Evolutionary conservation across 2,797 vertebrate genomes (phyloP), one percentile per base, ranked within the genome.

Genomic region (Synanceia verrucosa): DNA sequence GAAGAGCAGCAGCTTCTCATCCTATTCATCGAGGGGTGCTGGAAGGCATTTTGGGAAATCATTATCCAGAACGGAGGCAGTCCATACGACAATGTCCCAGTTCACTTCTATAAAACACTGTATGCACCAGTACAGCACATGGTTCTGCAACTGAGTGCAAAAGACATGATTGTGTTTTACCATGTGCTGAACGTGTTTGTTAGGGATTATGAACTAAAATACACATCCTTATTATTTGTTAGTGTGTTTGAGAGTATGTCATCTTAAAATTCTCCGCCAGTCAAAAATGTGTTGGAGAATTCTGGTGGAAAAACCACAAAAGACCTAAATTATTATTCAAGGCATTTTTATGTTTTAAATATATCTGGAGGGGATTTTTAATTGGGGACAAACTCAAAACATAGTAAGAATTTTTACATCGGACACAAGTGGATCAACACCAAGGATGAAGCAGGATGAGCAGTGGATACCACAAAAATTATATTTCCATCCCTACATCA

Each of bases 1-100:
- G 19, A 46, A 63, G 34, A n/a, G 52, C 74, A 63, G 53, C 60
- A 78, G 34, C 26, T 65, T 82, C 36, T 46, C 29, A 10, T 58
- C n/a, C 16, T 21, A 28, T 52, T n/a, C 21, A 41, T 18, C 58
- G 44, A 53, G 52, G 51, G 19, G 21, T 36, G 33, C 37, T 29
- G 19, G 57, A 51, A 65, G 61, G 44, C 47, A 44, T 65, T 73
- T 19, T 57, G 16, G 48, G 56, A 50, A 57, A 67, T 56, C 34
- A 57, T 70, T 56, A 64, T 55, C 5, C 16, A 41, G 60, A 65
- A n/a, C 18, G 6, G 41, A 81, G 33, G 47, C 1, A 0, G 31
- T 39, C 14, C 16, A 10, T 7, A 65, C n/a, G n/a, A n/a, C n/a
- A 13, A 3, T 24, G 19, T 52, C 36, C 46, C 18, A 47, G 21